Conservation (phyloP, 1,140 invertebrate genomes). For the Bombus superbus region DNA sequence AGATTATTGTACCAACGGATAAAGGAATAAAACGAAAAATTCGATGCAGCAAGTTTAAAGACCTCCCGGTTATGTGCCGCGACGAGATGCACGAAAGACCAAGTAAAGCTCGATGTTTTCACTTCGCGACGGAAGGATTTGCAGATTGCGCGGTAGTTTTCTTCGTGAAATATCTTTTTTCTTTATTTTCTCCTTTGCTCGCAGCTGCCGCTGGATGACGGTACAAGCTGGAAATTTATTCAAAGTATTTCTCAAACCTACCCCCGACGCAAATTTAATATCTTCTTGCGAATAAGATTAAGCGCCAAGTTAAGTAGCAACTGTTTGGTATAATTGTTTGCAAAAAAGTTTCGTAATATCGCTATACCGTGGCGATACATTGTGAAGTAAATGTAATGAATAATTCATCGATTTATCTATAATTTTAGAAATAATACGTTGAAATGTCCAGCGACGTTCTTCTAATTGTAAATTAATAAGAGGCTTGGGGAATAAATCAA, state of each 20-base stretch:
- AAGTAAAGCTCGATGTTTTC: background rate
- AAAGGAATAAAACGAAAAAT: background rate
- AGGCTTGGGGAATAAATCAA: constrained; percentile 3
- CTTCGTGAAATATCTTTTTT: constrained; percentile 14
- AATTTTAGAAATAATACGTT: background rate
- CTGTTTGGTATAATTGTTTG: background rate
- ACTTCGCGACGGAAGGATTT: constrained; percentile 15
- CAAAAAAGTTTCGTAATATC: background rate
- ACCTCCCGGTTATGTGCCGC: background rate
- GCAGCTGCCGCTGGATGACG: constrained; percentile 24
- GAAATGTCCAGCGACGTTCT: background rate
- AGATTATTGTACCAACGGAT: constrained; percentile 13
- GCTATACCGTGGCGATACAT: too few species aligned
- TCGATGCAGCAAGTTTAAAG: background rate
- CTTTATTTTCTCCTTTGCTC: background rate
- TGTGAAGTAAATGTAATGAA: too few species aligned
- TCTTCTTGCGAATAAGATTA: background rate
- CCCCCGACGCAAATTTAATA: background rate
- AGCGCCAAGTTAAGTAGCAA: background rate
- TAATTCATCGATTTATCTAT: background rate
- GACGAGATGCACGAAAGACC: constrained; percentile 9
- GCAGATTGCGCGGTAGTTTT: constrained; percentile 6
- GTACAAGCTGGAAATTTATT: constrained; percentile 11
- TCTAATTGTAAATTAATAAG: background rate
- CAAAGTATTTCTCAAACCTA: constrained; percentile 4